Percentiles rank a stretch among this genome's conserved stretches.
Evolutionary conservation across 2,113 vertebrate genomes (phyloP).

Genomic region (Quiscalus mexicanus): DNA sequence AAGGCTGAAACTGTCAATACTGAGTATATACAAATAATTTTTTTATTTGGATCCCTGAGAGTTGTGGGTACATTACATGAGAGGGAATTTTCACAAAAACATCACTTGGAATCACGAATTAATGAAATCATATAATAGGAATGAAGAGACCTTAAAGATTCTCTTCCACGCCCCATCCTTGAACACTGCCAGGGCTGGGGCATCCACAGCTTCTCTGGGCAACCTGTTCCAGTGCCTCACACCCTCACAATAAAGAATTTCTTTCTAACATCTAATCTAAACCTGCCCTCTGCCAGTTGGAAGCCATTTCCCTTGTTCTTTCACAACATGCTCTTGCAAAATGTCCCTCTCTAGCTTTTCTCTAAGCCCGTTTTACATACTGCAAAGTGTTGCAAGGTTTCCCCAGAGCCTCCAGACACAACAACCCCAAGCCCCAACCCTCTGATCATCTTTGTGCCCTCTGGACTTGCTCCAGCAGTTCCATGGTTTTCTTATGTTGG

Average conservation of each 20-base stretch:
- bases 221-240: background rate
- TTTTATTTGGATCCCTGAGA: background rate
- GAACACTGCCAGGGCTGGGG: background rate
- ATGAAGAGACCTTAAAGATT: background rate
- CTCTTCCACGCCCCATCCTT: background rate
- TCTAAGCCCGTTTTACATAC: rapidly evolving
- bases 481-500: background rate
- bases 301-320: background rate
- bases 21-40: background rate
- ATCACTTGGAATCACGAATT: background rate
- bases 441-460: too few species aligned
- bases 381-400: background rate
- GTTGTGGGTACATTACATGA: background rate
- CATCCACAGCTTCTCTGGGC: background rate
- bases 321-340: background rate
- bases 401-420: background rate
- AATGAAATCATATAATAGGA: background rate
- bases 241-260: background rate
- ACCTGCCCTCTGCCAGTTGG: background rate
- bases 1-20: background rate
- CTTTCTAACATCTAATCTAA: background rate
- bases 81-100: background rate
- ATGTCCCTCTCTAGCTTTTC: background rate
- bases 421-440: background rate
- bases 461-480: rapidly evolving